A percentile compares a stretch with the other conserved stretches of the same genome.
phyloP scores from a whole-genome alignment of 2,888 invertebrate genomes.

The Falcaria lacertinaria region DNA sequence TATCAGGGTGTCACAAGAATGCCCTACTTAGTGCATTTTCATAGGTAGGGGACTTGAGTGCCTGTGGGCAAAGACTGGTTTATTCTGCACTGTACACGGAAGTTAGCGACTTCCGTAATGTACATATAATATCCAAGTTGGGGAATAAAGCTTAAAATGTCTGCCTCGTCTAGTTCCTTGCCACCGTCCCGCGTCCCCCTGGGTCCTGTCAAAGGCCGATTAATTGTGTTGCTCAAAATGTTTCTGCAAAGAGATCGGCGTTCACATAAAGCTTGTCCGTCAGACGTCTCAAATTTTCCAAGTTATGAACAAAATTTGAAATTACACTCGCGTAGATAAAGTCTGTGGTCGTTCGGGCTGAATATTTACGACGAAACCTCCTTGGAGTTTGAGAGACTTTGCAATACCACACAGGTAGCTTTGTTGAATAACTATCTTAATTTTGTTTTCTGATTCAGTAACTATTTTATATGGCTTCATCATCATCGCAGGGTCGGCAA shows the following conservation, averaged over 20 bases:
- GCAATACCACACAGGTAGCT: slow-evolving; percentile 4
- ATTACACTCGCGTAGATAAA: slow-evolving; percentile 24
- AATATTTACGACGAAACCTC: slow-evolving; percentile 12
- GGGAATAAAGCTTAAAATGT: not conserved
- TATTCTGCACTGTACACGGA: too few relatives aligned
- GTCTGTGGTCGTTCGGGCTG: slow-evolving; percentile 12
- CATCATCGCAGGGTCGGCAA: too few relatives aligned
- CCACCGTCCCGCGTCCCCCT: not conserved
- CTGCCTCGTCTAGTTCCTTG: not conserved
- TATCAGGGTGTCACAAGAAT: too few relatives aligned
- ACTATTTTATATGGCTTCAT: too few relatives aligned
- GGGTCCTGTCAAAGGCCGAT: slow-evolving; percentile 1
- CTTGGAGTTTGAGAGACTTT: slow-evolving; percentile 10
- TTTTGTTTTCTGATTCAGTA: too few relatives aligned
- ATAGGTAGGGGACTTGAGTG: too few relatives aligned
- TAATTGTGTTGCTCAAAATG: not conserved
- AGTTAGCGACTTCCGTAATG: too few relatives aligned
- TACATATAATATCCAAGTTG: not conserved
- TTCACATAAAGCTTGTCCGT: slow-evolving; percentile 2
- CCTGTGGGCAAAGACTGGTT: too few relatives aligned
- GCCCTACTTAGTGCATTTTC: too few relatives aligned
- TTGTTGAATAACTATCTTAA: not conserved
- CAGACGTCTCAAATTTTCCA: slow-evolving; percentile 9
- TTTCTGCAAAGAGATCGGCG: not conserved
- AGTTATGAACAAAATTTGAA: slow-evolving; percentile 20